These are phyloP conservation scores for Plectrocnemia conspersa DNA, from an alignment of 1,140 invertebrate species.

Conservation along the genomic window DNA sequence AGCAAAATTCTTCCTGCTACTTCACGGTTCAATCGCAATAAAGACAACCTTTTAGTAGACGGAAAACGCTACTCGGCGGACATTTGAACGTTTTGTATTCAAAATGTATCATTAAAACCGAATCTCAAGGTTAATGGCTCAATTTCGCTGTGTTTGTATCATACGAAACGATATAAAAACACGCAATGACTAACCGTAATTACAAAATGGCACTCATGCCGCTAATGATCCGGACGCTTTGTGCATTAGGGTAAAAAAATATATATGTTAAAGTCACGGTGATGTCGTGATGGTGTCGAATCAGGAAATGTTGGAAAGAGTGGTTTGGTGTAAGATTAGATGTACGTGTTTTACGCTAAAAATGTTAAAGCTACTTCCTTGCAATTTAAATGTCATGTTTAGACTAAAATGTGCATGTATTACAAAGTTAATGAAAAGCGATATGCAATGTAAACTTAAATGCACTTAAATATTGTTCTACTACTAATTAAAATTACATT, in stretches of 20 bases:
- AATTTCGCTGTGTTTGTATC: neutral
- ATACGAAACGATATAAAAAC: neutral
- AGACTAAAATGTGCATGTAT: too few relatives aligned
- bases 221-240: neutral
- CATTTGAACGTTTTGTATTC: too few relatives aligned
- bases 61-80: too few relatives aligned
- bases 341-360: too few relatives aligned
- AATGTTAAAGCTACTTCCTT: too few relatives aligned
- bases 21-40: neutral
- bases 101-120: neutral
- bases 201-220: neutral
- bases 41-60: too few relatives aligned
- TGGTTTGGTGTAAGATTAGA: neutral
- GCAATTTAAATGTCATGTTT: too few relatives aligned
- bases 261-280: too few relatives aligned
- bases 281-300: neutral
- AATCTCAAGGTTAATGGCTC: neutral
- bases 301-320: neutral
- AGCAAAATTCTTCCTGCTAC: slow-evolving; percentile 10
- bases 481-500: too few relatives aligned
- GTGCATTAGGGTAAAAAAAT: neutral
- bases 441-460: too few relatives aligned
- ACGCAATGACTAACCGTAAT: slow-evolving; percentile 7
- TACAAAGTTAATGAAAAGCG: too few relatives aligned
- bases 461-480: too few relatives aligned